Evolutionary conservation across 2,113 vertebrate species (phyloP).

Genomic region (Ailurus styani): DNA sequence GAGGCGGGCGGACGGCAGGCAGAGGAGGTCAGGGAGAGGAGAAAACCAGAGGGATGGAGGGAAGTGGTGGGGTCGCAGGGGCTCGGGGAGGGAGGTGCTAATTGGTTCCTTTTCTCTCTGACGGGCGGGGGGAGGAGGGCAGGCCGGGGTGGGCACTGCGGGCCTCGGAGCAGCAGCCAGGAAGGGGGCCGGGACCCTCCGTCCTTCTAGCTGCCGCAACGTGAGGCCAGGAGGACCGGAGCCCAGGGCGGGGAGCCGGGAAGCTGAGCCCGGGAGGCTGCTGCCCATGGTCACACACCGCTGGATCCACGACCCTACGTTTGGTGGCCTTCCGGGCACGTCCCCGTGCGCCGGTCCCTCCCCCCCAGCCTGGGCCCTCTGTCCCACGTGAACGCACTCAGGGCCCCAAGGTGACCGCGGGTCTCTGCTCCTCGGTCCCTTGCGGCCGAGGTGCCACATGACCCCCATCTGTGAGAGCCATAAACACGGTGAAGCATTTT

Average conservation of each 20-base stretch:
- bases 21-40: background rate
- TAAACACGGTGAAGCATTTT: accelerated
- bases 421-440: too few relatives aligned
- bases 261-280: background rate
- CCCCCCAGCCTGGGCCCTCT: background rate
- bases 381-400: accelerated
- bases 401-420: accelerated
- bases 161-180: accelerated
- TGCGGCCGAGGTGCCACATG: accelerated
- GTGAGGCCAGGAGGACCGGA: background rate
- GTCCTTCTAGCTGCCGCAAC: accelerated
- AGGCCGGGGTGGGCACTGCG: background rate
- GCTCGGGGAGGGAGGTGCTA: accelerated
- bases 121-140: background rate
- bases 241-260: accelerated
- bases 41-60: background rate
- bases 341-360: background rate
- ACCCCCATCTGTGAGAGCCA: accelerated
- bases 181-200: background rate
- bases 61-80: accelerated
- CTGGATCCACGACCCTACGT: accelerated
- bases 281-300: accelerated
- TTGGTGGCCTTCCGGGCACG: accelerated
- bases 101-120: background rate
- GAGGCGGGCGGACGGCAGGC: too few relatives aligned